These are phyloP conservation scores for Diadromus collaris DNA, from an alignment of 2,888 invertebrate genomes.

Conservation along the genomic window DNA sequence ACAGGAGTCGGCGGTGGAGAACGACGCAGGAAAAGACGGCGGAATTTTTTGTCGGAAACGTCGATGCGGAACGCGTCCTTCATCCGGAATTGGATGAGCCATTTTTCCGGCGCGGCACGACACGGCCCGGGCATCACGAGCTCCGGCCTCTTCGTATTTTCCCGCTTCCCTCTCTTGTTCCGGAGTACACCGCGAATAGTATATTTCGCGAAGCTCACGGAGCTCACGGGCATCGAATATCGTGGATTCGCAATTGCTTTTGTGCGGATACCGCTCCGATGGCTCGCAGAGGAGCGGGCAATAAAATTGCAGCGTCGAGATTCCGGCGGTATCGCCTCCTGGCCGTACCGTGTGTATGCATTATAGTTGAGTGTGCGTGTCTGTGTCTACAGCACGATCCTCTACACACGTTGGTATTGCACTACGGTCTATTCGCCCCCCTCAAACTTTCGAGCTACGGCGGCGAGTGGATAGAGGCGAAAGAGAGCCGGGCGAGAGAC, in stretches of 20 bases:
- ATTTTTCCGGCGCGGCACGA: constrained; percentile 23
- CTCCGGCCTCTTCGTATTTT: constrained; percentile 21
- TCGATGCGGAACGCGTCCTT: constrained; percentile 28
- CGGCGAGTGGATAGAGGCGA: constrained; percentile 23
- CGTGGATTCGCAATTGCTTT: constrained; percentile 55
- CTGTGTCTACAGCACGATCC: neutral
- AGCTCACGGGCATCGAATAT: constrained; percentile 43
- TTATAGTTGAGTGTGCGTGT: constrained; percentile 16
- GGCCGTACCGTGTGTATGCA: constrained; percentile 11
- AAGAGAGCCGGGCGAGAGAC: constrained; percentile 30
- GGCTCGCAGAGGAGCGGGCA: constrained; percentile 42
- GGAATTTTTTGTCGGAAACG: constrained; percentile 27
- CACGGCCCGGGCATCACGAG: neutral
- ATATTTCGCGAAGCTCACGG: constrained; percentile 28
- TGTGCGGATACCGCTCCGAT: constrained; percentile 54
- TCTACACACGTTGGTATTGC: neutral
- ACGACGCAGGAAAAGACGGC: neutral
- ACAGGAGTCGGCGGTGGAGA: neutral
- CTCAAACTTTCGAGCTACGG: constrained; percentile 38
- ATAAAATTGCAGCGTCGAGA: constrained; percentile 56
- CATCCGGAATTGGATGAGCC: constrained; percentile 47
- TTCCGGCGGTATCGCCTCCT: constrained; percentile 54
- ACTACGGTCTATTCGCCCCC: constrained; percentile 4
- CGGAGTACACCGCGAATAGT: constrained; percentile 33
- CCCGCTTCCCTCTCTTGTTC: constrained; percentile 31